Evolutionary conservation across 1,140 invertebrate species (phyloP).

Genomic region (Carcinoscorpius rotundicauda): DNA sequence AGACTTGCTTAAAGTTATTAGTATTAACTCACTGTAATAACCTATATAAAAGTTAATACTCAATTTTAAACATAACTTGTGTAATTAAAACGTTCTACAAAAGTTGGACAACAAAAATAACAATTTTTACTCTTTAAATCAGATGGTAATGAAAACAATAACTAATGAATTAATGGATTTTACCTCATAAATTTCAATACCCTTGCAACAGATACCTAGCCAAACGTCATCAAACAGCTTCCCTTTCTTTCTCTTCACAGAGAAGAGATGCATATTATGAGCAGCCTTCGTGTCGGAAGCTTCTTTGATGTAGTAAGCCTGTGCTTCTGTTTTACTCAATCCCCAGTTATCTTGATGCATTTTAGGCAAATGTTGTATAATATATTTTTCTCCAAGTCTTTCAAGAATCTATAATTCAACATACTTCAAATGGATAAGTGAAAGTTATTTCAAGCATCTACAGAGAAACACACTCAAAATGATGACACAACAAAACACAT

Average conservation of each 20-base stretch:
- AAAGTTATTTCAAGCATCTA: no score
- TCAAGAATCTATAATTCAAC: conserved; percentile 34
- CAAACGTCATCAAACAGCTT: conserved; percentile 50
- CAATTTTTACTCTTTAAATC: no score
- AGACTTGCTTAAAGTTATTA: no score
- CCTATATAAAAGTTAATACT: no score
- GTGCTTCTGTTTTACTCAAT: conserved; percentile 58
- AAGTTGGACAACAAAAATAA: no score
- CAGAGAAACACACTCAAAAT: no score
- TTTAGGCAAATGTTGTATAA: conserved; percentile 44
- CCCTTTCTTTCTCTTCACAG: conserved; percentile 63
- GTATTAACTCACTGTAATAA: no score
- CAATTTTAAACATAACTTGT: no score
- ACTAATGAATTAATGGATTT: conserved; percentile 1
- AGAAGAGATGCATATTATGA: conserved; percentile 83
- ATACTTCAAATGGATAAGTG: no score
- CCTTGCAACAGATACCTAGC: conserved; percentile 64
- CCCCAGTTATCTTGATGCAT: conserved; percentile 60
- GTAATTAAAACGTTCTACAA: no score
- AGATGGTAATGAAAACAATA: conserved; percentile 7
- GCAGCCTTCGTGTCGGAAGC: conserved; percentile 70
- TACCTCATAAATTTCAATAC: conserved; percentile 17
- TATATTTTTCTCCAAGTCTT: conserved; percentile 45
- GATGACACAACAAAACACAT: no score
- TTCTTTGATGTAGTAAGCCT: conserved; percentile 75